Evolutionary conservation across 2,888 invertebrate genomes (phyloP).

Genomic region (Ophioninae sp.): DNA sequence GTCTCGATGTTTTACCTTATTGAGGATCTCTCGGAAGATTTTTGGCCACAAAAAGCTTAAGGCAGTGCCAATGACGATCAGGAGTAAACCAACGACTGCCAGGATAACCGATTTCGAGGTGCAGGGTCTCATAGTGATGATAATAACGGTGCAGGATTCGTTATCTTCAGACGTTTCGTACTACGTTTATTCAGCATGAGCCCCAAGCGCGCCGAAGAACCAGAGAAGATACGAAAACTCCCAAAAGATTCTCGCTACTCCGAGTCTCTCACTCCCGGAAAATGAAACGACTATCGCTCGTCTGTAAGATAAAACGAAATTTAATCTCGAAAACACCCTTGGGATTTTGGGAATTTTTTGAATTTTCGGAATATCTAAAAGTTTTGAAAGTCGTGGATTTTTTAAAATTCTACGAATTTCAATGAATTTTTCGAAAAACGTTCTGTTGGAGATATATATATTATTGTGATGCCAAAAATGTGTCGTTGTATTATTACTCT

Average conservation of each 20-base stretch:
- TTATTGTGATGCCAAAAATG: too few species aligned
- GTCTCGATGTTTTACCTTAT: conserved; percentile 67
- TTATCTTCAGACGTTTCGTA: conserved; percentile 13
- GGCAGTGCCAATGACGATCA: conserved; percentile 69
- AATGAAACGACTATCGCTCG: background rate
- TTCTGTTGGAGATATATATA: too few species aligned
- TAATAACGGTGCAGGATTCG: conserved; percentile 8
- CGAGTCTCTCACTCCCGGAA: conserved; percentile 10
- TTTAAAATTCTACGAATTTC: background rate
- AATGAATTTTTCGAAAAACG: too few species aligned
- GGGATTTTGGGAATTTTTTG: background rate
- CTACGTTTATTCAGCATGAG: conserved; percentile 56
- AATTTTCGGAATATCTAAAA: too few species aligned
- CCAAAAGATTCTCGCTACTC: background rate
- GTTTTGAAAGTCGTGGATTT: background rate
- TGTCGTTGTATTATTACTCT: too few species aligned
- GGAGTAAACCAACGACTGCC: conserved; percentile 70
- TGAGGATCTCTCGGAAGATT: conserved; percentile 72
- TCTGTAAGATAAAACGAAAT: conserved; percentile 51
- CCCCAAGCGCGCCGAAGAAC: background rate
- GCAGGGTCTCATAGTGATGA: conserved; percentile 76
- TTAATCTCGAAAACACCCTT: conserved; percentile 31
- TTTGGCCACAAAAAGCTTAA: conserved; percentile 70
- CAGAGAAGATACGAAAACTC: background rate
- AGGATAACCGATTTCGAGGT: conserved; percentile 70